Evolutionary conservation across 1,140 invertebrate genomes (phyloP).

Genomic region (Brachionus rotundiformis): DNA sequence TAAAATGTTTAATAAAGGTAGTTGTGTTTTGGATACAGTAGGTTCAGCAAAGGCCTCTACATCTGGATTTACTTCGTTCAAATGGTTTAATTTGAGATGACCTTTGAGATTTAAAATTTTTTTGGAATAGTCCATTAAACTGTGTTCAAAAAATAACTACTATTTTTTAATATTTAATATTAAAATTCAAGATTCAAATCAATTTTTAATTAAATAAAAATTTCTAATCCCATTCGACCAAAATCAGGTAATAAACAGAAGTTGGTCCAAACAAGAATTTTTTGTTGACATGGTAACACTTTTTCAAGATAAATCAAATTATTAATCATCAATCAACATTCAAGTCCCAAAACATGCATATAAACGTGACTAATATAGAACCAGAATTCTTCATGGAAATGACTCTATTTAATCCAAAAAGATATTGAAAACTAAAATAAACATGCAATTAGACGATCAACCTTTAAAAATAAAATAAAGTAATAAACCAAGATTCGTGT

Average conservation of each 20-base stretch:
- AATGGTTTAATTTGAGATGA: constrained; percentile 17
- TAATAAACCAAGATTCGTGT: neutral
- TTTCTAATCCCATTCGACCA: neutral
- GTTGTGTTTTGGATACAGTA: neutral
- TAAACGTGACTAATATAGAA: neutral
- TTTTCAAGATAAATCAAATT: neutral
- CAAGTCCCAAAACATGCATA: neutral
- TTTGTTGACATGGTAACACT: neutral
- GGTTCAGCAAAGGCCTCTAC: neutral
- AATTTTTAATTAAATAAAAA: constrained; percentile 27
- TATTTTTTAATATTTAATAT: neutral
- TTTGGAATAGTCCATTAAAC: neutral
- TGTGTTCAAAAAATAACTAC: neutral
- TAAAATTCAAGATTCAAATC: neutral
- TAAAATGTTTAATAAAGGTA: neutral
- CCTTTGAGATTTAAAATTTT: neutral
- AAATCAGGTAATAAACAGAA: constrained; percentile 8
- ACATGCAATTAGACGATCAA: neutral
- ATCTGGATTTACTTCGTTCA: constrained; percentile 14
- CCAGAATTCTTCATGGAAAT: constrained; percentile 1
- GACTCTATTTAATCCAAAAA: neutral
- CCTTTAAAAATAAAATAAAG: neutral
- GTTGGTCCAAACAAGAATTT: neutral
- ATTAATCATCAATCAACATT: neutral
- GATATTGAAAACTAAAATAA: constrained; percentile 9